Conservation (phyloP, 2,113 vertebrate genomes). For the Oreochromis tanganicae region DNA sequence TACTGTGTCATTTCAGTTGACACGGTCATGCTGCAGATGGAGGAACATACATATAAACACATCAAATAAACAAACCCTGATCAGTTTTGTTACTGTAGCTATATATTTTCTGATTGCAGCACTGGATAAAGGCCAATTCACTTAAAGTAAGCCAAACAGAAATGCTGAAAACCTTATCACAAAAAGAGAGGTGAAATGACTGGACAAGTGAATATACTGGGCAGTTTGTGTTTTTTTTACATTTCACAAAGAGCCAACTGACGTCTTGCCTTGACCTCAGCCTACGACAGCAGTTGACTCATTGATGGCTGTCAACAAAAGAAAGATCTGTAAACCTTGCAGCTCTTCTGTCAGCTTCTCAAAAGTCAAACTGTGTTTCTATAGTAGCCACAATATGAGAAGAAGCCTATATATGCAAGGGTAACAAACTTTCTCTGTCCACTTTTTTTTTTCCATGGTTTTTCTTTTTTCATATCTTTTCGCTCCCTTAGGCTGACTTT, state of each 20-base stretch:
- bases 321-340: constrained; percentile 30
- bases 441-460: not conserved
- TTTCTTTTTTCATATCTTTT: not conserved
- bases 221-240: constrained; percentile 7
- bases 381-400: constrained; percentile 1
- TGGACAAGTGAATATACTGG: constrained; percentile 23
- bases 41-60: not conserved
- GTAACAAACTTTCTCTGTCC: not conserved
- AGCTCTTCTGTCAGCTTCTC: constrained; percentile 39
- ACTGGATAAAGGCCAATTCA: not conserved
- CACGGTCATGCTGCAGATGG: not conserved
- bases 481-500: not conserved
- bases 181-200: constrained; percentile 16
- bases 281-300: constrained; percentile 36
- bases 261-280: constrained; percentile 55
- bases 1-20: not conserved
- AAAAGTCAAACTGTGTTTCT: constrained; percentile 42
- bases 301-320: constrained; percentile 47
- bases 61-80: not conserved
- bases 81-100: not conserved
- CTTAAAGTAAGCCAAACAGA: constrained; percentile 3
- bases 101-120: not conserved
- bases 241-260: constrained; percentile 15
- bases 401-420: not conserved
- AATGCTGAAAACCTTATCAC: not conserved